Evolutionary conservation across 2,113 vertebrate genomes (phyloP).

Genomic region (Clarias batrachus): DNA sequence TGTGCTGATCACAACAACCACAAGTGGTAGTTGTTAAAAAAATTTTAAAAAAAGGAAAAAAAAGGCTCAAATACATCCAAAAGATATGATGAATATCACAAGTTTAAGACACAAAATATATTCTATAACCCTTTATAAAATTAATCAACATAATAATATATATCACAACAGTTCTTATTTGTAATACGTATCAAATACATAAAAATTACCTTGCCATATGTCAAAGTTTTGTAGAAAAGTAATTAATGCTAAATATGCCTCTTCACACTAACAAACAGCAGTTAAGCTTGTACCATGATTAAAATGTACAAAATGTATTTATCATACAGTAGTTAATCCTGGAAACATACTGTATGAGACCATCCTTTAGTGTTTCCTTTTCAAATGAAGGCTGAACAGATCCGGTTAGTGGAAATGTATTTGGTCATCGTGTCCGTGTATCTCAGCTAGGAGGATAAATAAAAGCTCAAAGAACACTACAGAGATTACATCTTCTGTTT

Average conservation of each 20-base stretch:
- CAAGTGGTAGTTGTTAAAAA: background rate
- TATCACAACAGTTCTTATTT: background rate
- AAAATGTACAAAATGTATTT: background rate
- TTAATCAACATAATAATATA: background rate
- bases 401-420: background rate
- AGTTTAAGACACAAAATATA: background rate
- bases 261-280: background rate
- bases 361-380: background rate
- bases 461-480: background rate
- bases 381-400: background rate
- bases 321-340: background rate
- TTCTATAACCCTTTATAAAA: background rate
- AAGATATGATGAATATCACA: background rate
- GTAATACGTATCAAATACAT: background rate
- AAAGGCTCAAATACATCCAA: background rate
- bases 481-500: background rate
- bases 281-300: background rate
- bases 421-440: background rate
- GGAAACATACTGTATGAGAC: background rate
- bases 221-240: background rate
- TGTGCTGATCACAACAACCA: background rate
- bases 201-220: background rate
- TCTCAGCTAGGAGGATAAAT: background rate
- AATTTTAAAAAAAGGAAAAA: background rate
- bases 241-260: background rate